Conservation (phyloP, 2,113 vertebrate species). For the Todiramphus chloris region DNA sequence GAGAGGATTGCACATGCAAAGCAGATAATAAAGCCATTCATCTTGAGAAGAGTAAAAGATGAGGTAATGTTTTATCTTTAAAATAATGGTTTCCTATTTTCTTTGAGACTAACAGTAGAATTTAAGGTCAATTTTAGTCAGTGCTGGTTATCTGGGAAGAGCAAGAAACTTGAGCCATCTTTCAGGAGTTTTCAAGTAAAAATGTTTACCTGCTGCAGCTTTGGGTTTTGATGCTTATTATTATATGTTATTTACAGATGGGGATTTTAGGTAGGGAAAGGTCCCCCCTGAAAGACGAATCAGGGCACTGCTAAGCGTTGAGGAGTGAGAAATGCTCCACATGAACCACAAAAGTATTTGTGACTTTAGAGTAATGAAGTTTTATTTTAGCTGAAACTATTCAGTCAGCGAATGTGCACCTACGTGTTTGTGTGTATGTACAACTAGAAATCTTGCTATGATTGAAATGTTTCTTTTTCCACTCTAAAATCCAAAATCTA, state of each 20-base stretch:
- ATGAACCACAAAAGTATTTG: background rate
- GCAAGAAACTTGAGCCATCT: background rate
- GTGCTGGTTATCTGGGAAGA: background rate
- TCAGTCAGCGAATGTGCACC: background rate
- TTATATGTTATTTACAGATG: background rate
- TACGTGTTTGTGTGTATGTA: background rate
- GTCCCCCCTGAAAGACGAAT: background rate
- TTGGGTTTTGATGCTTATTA: background rate
- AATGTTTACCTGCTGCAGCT: background rate
- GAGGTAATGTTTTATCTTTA: conserved; percentile 79
- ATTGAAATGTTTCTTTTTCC: background rate
- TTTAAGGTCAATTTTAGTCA: background rate
- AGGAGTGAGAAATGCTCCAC: background rate
- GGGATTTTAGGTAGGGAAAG: background rate
- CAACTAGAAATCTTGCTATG: background rate
- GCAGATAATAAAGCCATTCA: conserved; percentile 98
- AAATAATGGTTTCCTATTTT: background rate
- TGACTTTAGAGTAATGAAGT: background rate
- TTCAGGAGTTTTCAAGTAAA: background rate
- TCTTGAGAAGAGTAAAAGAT: conserved; percentile 92
- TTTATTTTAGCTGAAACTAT: background rate
- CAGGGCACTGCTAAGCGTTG: rapidly evolving
- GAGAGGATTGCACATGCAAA: conserved; percentile 94
- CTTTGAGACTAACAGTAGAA: background rate
- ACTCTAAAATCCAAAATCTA: background rate